Evolutionary conservation across 1,140 invertebrate species (phyloP).

Genomic region (Phenacoccus solenopsis): DNA sequence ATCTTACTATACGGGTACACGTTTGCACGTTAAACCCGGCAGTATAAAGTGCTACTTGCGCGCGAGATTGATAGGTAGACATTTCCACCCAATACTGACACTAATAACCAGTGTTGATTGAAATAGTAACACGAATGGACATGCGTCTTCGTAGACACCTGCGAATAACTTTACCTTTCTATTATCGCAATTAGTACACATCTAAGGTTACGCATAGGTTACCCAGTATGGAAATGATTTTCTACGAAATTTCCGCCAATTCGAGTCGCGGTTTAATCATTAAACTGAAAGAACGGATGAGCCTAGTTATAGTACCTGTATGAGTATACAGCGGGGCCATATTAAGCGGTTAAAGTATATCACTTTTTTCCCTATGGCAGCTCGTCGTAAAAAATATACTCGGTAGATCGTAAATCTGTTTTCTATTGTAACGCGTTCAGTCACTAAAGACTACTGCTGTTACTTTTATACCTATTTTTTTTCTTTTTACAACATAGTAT

Average conservation of each 20-base stretch:
- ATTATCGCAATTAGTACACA: too few species aligned
- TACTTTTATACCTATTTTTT: constrained; percentile 18
- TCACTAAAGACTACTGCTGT: constrained; percentile 10
- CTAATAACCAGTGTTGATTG: neutral
- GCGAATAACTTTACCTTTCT: neutral
- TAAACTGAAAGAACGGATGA: too few species aligned
- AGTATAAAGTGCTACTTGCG: neutral
- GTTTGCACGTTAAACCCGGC: too few species aligned
- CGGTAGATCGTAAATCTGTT: constrained; percentile 9
- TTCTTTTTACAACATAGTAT: constrained; percentile 16
- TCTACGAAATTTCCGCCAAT: too few species aligned
- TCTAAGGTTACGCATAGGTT: too few species aligned
- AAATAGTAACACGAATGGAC: neutral
- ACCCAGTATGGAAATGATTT: too few species aligned
- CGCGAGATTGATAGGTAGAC: neutral
- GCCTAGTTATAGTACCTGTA: too few species aligned
- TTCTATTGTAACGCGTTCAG: neutral
- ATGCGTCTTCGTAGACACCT: neutral
- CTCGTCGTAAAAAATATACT: constrained; percentile 5
- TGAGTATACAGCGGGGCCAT: too few species aligned
- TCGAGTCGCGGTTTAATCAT: too few species aligned
- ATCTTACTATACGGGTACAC: too few species aligned
- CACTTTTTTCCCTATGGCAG: neutral
- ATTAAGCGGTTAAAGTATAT: neutral
- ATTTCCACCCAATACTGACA: neutral